A percentile compares a stretch with the other conserved stretches of the same genome.
These are phyloP conservation scores for Philotrypesis tridentata DNA, from an alignment of 1,140 invertebrate genomes.

Conservation along the genomic window DNA sequence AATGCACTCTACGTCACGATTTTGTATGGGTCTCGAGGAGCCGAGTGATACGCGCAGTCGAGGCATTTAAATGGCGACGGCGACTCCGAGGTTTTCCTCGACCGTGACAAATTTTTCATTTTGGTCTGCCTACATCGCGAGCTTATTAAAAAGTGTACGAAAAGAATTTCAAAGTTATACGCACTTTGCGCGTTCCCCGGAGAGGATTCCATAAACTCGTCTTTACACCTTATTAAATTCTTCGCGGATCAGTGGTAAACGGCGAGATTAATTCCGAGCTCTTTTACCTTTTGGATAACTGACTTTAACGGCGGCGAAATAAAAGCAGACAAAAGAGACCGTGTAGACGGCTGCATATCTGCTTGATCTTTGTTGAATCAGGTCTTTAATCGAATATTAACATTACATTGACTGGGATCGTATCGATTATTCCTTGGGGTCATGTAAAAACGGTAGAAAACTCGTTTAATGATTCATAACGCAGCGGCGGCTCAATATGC, in stretches of 20 bases:
- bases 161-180: background rate
- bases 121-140: too few species aligned
- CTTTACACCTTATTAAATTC: conserved; percentile 27
- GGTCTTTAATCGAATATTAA: conserved; percentile 38
- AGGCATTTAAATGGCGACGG: too few species aligned
- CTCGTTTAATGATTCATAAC: conserved; percentile 30
- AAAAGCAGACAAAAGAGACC: background rate
- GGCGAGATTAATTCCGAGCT: background rate
- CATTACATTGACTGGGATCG: conserved; percentile 28
- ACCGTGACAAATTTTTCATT: background rate
- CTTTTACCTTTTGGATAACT: conserved; percentile 14
- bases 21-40: background rate
- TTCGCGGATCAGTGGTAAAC: background rate
- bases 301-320: background rate
- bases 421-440: background rate
- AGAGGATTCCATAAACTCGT: background rate
- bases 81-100: background rate
- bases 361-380: conserved; percentile 26
- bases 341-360: background rate
- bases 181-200: background rate
- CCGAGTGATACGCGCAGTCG: too few species aligned
- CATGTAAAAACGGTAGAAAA: conserved; percentile 20
- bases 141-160: background rate
- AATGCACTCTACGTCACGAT: conserved; percentile 31
- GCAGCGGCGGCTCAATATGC: background rate